These are phyloP conservation scores for Sebastes nivosus DNA, from an alignment of 2,797 vertebrate species.

Conservation along the genomic window DNA sequence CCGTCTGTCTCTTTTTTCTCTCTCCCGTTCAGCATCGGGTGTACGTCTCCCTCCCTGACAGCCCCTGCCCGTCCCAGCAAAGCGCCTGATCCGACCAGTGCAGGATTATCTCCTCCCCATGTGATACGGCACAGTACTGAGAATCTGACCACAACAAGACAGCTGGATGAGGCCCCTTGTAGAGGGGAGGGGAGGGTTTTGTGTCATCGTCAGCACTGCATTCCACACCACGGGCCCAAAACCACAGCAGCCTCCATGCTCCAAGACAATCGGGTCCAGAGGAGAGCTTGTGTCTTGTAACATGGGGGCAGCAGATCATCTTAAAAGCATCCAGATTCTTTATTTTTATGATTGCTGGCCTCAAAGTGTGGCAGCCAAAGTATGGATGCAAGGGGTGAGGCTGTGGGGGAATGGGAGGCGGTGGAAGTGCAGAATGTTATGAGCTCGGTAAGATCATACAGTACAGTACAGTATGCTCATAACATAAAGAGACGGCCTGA, in stretches of 20 bases:
- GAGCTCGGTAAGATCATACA: conserved; percentile 47
- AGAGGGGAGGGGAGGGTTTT: background rate
- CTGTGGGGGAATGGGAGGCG: conserved; percentile 1
- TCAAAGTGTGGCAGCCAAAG: conserved; percentile 48
- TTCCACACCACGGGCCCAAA: conserved; percentile 66
- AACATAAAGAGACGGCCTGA: conserved; percentile 30
- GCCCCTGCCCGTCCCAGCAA: conserved; percentile 46
- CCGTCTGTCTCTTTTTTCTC: conserved; percentile 17
- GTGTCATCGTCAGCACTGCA: conserved; percentile 63
- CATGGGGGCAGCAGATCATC: conserved; percentile 43
- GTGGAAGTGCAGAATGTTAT: conserved; percentile 26
- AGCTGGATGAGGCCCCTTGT: conserved; percentile 72
- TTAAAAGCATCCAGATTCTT: conserved; percentile 52
- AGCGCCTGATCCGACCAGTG: conserved; percentile 59
- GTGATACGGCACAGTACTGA: conserved; percentile 71
- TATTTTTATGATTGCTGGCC: conserved; percentile 43
- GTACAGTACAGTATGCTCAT: conserved; percentile 15
- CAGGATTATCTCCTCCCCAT: conserved; percentile 72
- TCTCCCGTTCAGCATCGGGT: conserved; percentile 41
- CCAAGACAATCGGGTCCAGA: conserved; percentile 41
- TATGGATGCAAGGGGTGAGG: conserved; percentile 38
- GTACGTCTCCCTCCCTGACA: conserved; percentile 51
- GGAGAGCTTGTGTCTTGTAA: conserved; percentile 6
- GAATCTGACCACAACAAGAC: conserved; percentile 80
- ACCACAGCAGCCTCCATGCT: conserved; percentile 32